A percentile compares a stretch with the other conserved stretches of the same genome.
These are phyloP conservation scores for Eupeodes latifasciatus DNA, from an alignment of 2,888 invertebrate genomes.

Conservation along the genomic window DNA sequence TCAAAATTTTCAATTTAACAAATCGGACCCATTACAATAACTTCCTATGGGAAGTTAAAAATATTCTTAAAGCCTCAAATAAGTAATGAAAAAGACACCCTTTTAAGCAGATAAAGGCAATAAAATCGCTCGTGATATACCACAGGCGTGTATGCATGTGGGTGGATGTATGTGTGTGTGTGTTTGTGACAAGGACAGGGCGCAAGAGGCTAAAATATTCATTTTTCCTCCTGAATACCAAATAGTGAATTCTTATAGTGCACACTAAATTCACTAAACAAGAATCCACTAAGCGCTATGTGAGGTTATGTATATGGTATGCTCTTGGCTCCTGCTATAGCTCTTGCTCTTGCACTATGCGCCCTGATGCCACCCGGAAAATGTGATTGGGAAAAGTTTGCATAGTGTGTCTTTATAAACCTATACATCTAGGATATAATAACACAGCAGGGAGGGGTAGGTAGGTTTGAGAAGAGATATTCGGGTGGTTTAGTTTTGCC, in stretches of 20 bases:
- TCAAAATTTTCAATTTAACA: too few species aligned
- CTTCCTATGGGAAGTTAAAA: too few species aligned
- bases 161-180: neutral
- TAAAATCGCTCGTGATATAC: neutral
- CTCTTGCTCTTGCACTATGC: neutral
- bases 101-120: constrained; percentile 23
- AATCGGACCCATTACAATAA: too few species aligned
- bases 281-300: constrained; percentile 65
- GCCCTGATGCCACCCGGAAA: constrained; percentile 73
- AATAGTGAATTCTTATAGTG: constrained; percentile 67
- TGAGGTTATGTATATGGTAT: neutral
- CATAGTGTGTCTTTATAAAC: neutral
- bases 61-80: too few species aligned
- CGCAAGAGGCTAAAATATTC: constrained; percentile 61
- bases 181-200: constrained; percentile 6
- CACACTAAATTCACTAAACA: constrained; percentile 76
- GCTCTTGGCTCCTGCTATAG: too few species aligned
- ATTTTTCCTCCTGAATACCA: constrained; percentile 54
- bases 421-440: constrained; percentile 6
- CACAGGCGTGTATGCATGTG: neutral
- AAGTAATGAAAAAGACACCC: neutral
- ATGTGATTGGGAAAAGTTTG: constrained; percentile 74
- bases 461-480: too few species aligned
- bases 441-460: neutral
- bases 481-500: constrained; percentile 5